Evolutionary conservation across 2,888 invertebrate species (phyloP).

Genomic region (Eupithecia insigniata): DNA sequence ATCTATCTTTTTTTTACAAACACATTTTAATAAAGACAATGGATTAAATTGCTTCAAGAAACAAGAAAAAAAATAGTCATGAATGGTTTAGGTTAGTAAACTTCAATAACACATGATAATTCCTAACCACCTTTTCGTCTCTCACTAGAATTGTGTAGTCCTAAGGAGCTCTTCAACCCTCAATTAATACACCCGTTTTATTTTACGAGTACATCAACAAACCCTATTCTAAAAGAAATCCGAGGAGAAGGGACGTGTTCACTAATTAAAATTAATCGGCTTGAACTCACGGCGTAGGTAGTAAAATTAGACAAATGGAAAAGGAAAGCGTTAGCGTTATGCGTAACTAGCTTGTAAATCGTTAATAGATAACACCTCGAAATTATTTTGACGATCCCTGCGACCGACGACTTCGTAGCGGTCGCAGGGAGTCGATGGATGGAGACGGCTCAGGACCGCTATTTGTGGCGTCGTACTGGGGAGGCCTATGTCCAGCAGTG

Average conservation of each 20-base stretch:
- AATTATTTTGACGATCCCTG: no score
- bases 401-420: no score
- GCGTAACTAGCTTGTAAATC: background rate
- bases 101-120: background rate
- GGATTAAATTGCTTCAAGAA: background rate
- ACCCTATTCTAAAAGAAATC: slow-evolving; percentile 27
- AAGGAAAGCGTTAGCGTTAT: background rate
- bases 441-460: no score
- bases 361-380: no score
- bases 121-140: background rate
- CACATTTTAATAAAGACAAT: no score
- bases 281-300: slow-evolving; percentile 38
- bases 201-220: slow-evolving; percentile 17
- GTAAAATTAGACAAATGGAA: slow-evolving; percentile 12
- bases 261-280: slow-evolving; percentile 46
- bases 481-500: no score
- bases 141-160: background rate
- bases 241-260: slow-evolving; percentile 23
- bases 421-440: no score
- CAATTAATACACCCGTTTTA: slow-evolving; percentile 7
- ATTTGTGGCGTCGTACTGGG: no score
- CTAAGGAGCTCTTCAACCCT: background rate
- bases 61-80: background rate
- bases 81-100: background rate
- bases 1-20: no score